Base-by-base conservation (phyloP, 2,797 vertebrate species). In the Ctenopoma multispine region DNA sequence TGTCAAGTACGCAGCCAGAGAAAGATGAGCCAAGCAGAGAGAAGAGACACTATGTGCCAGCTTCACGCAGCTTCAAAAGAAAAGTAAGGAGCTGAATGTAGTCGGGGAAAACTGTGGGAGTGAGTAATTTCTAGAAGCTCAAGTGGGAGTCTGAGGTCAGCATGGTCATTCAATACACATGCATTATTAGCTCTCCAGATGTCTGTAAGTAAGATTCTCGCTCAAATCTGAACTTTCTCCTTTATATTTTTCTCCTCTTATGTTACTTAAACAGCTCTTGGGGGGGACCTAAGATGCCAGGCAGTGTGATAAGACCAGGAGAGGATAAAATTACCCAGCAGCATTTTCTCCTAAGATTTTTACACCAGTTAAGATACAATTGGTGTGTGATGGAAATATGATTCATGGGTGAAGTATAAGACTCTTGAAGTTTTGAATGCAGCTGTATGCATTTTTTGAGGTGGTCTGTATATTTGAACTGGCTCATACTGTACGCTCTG, bases 311-410 rank as follows among this genome's bases (percentile, higher is more conserved):
- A n/a, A n/a, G n/a, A 74, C 80, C 81, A 63, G 58, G 29, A 74
- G 63, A 79, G 83, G 63, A 36, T 87, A 71, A 72, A 91, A 87
- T 89, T 83, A 88, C 86, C 50, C 6, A 1, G 47, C 63, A 67
- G 70, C 63, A n/a, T 50, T 77, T 77, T 77, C 64, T 71, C 40
- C 49, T 10, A 31, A 67, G 57, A 57, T 23, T 47, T 74, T 82
- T 82, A 79, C 63, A 81, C 55, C 56, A 38, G 60, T 73, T 58
- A 21, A 65, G 24, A 40, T 44, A 13, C 20, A 65, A 58, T 14
- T 34, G 20, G 38, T 53, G 43, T 20, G 79, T 38, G 63, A 29
- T 24, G 54, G 66, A 21, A 59, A 74, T 31, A 11, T 9, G 66
- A 80, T 48, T 70, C 34, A 13, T 13, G 75, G 69, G 48, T 75